Evolutionary conservation across 35 echinoderm and acorn worm genomes (phyloP), one percentile per base, ranked within the genome.

Genomic region (Nesometra sesokonis): DNA sequence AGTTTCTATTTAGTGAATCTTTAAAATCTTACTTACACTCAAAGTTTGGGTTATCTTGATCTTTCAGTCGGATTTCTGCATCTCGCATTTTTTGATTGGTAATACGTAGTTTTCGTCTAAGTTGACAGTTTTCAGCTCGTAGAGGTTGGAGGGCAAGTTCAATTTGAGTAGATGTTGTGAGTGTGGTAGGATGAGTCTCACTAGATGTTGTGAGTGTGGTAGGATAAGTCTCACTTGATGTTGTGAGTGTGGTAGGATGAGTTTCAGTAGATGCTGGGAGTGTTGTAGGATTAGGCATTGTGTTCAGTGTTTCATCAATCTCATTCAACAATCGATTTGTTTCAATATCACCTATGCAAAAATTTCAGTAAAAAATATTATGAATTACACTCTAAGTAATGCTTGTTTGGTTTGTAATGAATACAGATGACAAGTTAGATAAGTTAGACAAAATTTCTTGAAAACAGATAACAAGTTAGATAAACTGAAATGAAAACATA

Each of bases 81-180:
- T 91, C 87, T 37, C 84, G 86, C 0, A 92, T 84, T 67, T 94
- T 93, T 35, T 94, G 96, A 79, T 94, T 99, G 34, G 85, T 84
- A 38, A 99, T 94, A 37, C 96, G 89, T 0, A 99, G 82, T 47
- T 86, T 89, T 33, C 96, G 32, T 19, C 96, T 85, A 11, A 99
- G 92, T 35, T 90, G 90, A 37, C 89, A 79, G 37, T 99, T 99
- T 89, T 99, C 96, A 88, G 84, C 88, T 23, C 93, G 87, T 27
- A 99, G 82, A 23, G 96, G 96, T 81, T 99, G 96, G 23, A 99
- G 52, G 0, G 93, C 96, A 40, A 99, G 86, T 5, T 83, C 90
- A 35, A 94, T 88, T 77, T 97, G 92, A 23, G 93, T 94, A 8
- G 32, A 17, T 47, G 90, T 87, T 39, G 90, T 76, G 37, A 92